These are phyloP conservation scores for Scalopus aquaticus DNA, from an alignment of 2,113 vertebrate genomes.

Conservation along the genomic window DNA sequence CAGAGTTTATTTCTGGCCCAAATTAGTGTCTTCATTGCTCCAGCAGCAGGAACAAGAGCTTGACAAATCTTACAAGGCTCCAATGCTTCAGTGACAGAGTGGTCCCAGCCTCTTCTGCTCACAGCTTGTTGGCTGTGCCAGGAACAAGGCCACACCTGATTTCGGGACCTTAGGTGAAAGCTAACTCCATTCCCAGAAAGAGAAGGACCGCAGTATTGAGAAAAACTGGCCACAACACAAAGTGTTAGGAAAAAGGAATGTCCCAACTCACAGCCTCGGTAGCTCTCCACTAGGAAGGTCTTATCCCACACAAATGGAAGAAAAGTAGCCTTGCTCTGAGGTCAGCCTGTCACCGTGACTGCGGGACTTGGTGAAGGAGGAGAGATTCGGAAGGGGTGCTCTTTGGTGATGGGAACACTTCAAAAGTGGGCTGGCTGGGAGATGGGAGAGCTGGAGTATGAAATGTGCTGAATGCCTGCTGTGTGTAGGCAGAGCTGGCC, in stretches of 20 bases:
- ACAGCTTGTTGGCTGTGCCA: fast-evolving
- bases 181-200: background rate
- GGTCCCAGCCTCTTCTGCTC: background rate
- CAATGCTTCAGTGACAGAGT: background rate
- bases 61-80: background rate
- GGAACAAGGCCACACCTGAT: background rate
- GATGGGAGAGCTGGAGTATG: background rate
- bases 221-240: background rate
- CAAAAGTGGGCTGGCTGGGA: background rate
- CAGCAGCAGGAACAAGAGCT: background rate
- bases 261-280: too few relatives aligned
- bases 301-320: background rate
- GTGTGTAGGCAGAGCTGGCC: background rate
- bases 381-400: background rate
- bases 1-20: background rate
- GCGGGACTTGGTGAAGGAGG: background rate
- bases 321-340: background rate
- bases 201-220: background rate
- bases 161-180: background rate
- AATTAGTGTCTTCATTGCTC: background rate
- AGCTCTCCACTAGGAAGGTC: background rate
- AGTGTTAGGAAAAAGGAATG: background rate
- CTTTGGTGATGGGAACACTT: background rate
- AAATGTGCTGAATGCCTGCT: too few relatives aligned
- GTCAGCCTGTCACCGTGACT: background rate